Evolutionary conservation across 2,797 vertebrate genomes (phyloP), one percentile per base, ranked within the genome.

Genomic region (Dryobates pubescens): DNA sequence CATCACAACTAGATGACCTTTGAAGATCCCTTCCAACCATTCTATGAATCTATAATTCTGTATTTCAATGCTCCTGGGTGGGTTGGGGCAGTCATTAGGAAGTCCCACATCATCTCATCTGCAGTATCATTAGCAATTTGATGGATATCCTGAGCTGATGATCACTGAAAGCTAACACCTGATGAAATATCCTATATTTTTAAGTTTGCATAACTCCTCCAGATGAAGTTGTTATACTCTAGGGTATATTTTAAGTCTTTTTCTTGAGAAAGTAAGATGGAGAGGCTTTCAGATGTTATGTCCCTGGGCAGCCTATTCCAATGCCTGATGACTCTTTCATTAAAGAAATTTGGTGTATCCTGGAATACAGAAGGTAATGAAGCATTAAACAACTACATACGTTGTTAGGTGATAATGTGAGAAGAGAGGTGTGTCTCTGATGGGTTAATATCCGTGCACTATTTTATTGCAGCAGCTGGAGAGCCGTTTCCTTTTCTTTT

Each of bases 401-500:
- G 4, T 19, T 61, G 34, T 8, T 43, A 63, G 47, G 26, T 41
- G 36, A 30, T 75, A 73, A 81, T 23, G 5, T 26, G 61, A 43
- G 61, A 73, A 56, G 26, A 64, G 16, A 92, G 11, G 51, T 2
- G 2, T 2, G 4, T 51, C 68, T 49, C 61, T 67, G 11, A 32
- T 58, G 24, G 17, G 7, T 69, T 69, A 65, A 82, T 78, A 82
- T 43, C 38, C 59, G 36, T 0, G 1, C 5, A 18, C 29, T 53
- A 47, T 30, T 49, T 20, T 65, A 19, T 38, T 41, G 79, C n/a
- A 67, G 68, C 14, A 72, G 29, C 32, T 82, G 18, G 17, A 73
- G 49, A 69, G 20, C 10, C 51, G 57, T 67, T 80, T 92, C 56
- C 45, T 77, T 24, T 36, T 84, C 16, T 87, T 82, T 76, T 83